Evolutionary conservation across 2,888 invertebrate genomes (phyloP), one percentile per base, ranked within the genome.

Genomic region (Conchocele bisecta): DNA sequence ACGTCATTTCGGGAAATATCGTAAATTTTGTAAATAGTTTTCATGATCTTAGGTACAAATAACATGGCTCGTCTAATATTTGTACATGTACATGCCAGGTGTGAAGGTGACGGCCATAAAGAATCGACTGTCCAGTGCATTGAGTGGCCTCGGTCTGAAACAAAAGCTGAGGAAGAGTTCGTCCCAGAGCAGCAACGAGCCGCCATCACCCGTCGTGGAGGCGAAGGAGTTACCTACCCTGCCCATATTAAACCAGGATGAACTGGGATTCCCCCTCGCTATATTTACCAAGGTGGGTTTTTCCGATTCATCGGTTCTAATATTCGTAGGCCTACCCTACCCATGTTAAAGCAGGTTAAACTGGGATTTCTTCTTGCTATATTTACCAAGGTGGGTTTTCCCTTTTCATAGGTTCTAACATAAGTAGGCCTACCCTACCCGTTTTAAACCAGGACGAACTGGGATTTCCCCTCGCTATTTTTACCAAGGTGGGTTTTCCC

Each of bases 241-340:
- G n/a, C 73, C 79, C 5, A 60, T 73, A 20, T 67, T 91, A 24
- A 81, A 86, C 5, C 88, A 89, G 92, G 94, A 86, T 83, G 94
- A 95, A 58, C 97, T 96, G 91, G 98, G 98, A 13, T 94, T 98
- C 83, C 99, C 98, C 0, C 92, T 98, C 35, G 93, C 94, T 50
- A 93, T 98, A 63, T 98, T 97, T 91, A 94, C 95, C 35, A 95
- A 97, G 92, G 94, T 93, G 89, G 75, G 75, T 50, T 5, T 20
- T 13, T 15, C 7, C n/a, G n/a, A n/a, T n/a, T n/a, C n/a, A n/a
- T n/a, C n/a, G n/a, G n/a, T n/a, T n/a, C n/a, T n/a, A n/a, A n/a
- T n/a, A n/a, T n/a, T n/a, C n/a, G 70, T 51, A 50, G 61, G 24
- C 68, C 78, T 5, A 53, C 72, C n/a, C 69, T 74, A 29, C 68